Conservation (phyloP, 2,797 vertebrate species). For the Sebastes elongatus region DNA sequence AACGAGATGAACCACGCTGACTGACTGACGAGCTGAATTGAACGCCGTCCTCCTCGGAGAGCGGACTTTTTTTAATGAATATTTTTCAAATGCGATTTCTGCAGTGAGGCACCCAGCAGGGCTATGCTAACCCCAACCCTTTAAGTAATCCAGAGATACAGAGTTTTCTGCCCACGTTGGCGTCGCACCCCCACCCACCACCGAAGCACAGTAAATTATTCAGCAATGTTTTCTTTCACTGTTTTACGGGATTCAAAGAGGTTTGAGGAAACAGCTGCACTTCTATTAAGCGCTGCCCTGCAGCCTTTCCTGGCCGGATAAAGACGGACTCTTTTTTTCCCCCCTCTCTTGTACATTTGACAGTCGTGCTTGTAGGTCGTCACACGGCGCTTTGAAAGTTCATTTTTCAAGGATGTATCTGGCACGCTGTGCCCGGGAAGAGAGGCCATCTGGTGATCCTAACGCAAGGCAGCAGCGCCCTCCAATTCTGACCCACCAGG, state of each 20-base stretch:
- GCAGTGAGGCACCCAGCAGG: background rate
- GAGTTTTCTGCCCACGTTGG: background rate
- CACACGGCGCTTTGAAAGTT: conserved; percentile 50
- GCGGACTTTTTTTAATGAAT: conserved; percentile 2
- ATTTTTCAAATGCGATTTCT: background rate
- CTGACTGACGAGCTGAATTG: conserved; percentile 20
- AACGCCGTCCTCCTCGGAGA: conserved; percentile 7
- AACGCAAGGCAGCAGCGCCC: conserved; percentile 50
- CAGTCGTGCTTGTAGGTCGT: conserved; percentile 41
- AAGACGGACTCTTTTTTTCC: conserved; percentile 6
- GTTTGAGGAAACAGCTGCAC: conserved; percentile 81
- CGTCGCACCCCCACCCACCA: background rate
- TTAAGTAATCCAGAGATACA: conserved; percentile 22
- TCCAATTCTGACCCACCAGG: conserved; percentile 64
- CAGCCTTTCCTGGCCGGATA: conserved; percentile 63
- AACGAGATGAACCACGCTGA: conserved; percentile 7
- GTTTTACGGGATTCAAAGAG: conserved; percentile 45
- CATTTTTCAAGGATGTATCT: conserved; percentile 68
- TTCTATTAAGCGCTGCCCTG: conserved; percentile 49
- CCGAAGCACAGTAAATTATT: conserved; percentile 63
- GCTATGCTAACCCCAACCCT: background rate
- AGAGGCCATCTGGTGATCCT: conserved; percentile 73
- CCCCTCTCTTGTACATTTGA: conserved; percentile 38
- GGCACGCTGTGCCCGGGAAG: conserved; percentile 52
- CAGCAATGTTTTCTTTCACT: conserved; percentile 58